These are phyloP conservation scores for Caenorhabditis virilis DNA, from an alignment of 2,888 invertebrate species.

Conservation along the genomic window DNA sequence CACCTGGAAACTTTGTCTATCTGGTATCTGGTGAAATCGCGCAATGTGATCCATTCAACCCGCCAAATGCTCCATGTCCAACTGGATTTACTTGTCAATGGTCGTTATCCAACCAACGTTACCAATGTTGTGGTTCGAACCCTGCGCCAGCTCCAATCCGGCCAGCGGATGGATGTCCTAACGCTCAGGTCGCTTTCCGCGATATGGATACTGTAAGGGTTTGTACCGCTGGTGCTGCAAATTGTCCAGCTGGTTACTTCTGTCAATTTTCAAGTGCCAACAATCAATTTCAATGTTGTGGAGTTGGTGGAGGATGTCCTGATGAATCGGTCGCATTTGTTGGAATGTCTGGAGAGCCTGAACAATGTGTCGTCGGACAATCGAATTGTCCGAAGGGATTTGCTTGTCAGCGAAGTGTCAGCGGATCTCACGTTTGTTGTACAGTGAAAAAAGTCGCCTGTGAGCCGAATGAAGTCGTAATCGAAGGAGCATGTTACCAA, in stretches of 20 bases:
- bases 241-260: conserved; percentile 57
- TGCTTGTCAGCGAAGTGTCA: conserved; percentile 39
- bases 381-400: conserved; percentile 52
- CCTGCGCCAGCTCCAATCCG: conserved; percentile 36
- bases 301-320: conserved; percentile 49
- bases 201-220: conserved; percentile 45
- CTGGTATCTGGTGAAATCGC: conserved; percentile 41
- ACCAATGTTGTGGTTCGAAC: conserved; percentile 52
- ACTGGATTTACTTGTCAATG: conserved; percentile 52
- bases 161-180: conserved; percentile 53
- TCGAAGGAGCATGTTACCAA: conserved; percentile 45
- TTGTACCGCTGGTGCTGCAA: conserved; percentile 52
- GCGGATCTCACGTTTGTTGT: conserved; percentile 46
- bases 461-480: conserved; percentile 40
- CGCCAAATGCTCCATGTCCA: conserved; percentile 63
- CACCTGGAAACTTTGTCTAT: conserved; percentile 47
- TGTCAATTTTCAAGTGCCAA: conserved; percentile 53
- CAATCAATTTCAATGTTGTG: conserved; percentile 57
- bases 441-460: conserved; percentile 39
- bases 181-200: conserved; percentile 50
- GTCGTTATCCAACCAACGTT: conserved; percentile 46
- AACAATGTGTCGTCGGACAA: conserved; percentile 50
- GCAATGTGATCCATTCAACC: conserved; percentile 60
- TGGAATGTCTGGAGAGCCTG: conserved; percentile 51
- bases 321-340: conserved; percentile 47